phyloP scores from a whole-genome alignment of 23 tunicate genomes.

The Phallusia fumigata region DNA sequence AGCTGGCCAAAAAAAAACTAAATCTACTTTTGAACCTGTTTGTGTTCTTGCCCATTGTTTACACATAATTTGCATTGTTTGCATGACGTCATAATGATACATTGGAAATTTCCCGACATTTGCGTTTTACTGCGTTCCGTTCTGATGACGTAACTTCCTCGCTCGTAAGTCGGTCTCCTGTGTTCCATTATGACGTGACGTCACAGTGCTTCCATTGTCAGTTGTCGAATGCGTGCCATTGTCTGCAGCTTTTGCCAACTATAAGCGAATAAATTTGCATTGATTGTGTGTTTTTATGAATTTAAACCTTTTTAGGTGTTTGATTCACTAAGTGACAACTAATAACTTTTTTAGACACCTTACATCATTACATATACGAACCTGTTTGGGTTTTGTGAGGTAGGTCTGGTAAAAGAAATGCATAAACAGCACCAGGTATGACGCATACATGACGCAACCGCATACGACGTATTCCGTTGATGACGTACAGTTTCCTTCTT shows the following conservation, averaged over 20 bases:
- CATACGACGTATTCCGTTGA: conserved; percentile 27
- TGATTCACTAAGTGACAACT: too few species aligned
- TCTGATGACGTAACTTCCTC: not conserved
- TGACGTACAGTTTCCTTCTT: conserved; percentile 21
- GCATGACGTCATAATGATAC: too few species aligned
- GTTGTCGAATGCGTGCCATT: not conserved
- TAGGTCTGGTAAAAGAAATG: conserved; percentile 73
- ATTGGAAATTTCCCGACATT: too few species aligned
- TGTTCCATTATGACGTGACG: not conserved
- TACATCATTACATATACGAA: not conserved
- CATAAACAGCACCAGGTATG: conserved; percentile 66
- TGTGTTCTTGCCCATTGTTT: too few species aligned
- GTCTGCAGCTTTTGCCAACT: not conserved
- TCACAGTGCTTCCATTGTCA: not conserved
- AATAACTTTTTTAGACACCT: too few species aligned
- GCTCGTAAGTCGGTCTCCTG: not conserved
- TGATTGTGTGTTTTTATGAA: not conserved
- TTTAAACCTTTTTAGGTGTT: too few species aligned
- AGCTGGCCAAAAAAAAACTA: too few species aligned
- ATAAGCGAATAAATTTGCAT: not conserved
- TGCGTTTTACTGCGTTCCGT: too few species aligned
- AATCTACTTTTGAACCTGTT: too few species aligned
- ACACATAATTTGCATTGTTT: too few species aligned
- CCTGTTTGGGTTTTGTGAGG: not conserved
- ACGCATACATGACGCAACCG: conserved; percentile 65